Conservation (phyloP, 35 echinoderm and acorn worm genomes). For the Ophiothrix spiculata region DNA sequence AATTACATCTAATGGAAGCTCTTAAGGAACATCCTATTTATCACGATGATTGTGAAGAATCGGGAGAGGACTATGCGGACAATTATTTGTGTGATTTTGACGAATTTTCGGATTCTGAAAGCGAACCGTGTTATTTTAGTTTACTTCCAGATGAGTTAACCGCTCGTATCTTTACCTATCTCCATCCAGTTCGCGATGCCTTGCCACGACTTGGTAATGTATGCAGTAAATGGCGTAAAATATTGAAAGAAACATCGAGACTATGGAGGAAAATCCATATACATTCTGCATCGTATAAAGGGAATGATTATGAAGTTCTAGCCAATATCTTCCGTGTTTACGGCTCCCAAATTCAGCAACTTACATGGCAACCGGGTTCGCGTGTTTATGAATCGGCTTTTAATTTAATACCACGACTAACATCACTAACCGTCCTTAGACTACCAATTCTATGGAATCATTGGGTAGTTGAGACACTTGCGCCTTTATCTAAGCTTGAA, state of each 20-base stretch:
- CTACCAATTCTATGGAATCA: slow-evolving; percentile 88
- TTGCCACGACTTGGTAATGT: slow-evolving; percentile 70
- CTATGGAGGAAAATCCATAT: slow-evolving; percentile 80
- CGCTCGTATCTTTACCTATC: slow-evolving; percentile 67
- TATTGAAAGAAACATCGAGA: slow-evolving; percentile 51
- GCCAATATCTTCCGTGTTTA: slow-evolving; percentile 67
- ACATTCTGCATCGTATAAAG: slow-evolving; percentile 23
- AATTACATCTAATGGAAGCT: neutral
- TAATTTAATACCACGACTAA: slow-evolving; percentile 63
- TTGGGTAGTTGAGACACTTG: slow-evolving; percentile 69
- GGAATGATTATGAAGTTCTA: slow-evolving; percentile 40
- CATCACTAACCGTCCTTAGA: slow-evolving; percentile 54
- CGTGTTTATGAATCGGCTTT: slow-evolving; percentile 85
- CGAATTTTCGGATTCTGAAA: neutral
- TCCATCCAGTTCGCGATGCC: slow-evolving; percentile 70
- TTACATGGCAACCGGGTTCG: slow-evolving; percentile 67
- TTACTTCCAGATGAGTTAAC: slow-evolving; percentile 75
- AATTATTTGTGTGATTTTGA: neutral
- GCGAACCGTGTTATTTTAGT: slow-evolving; percentile 46
- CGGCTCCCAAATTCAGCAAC: slow-evolving; percentile 66
- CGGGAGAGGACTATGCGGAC: neutral
- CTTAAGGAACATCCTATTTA: neutral
- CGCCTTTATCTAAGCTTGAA: slow-evolving; percentile 56
- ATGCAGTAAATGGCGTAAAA: slow-evolving; percentile 76
- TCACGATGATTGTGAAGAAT: neutral